phyloP scores from a whole-genome alignment of 2,113 vertebrate species.

The Pterocles burchelli region DNA sequence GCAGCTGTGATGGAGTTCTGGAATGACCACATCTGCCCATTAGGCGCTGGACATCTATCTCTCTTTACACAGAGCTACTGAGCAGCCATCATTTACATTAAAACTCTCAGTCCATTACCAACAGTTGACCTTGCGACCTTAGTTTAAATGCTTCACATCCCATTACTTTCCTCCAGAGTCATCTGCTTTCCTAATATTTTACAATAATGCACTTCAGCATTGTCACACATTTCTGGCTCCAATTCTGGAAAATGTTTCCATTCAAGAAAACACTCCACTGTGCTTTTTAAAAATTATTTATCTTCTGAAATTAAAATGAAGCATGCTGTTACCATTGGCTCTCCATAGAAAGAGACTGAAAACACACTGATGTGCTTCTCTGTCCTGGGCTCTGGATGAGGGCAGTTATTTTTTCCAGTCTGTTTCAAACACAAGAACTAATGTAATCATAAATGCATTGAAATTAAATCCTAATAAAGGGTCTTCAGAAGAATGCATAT shows the following conservation, averaged over 20 bases:
- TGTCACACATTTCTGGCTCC: conserved; percentile 24
- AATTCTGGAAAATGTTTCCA: neutral
- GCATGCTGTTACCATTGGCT: neutral
- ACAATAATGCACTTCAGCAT: conserved; percentile 10
- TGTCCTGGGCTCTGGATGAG: neutral
- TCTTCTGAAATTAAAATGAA: conserved; percentile 39
- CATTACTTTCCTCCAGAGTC: neutral
- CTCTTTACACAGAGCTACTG: neutral
- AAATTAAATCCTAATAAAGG: conserved; percentile 59
- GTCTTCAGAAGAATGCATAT: conserved; percentile 38
- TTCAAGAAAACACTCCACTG: neutral
- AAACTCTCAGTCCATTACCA: conserved; percentile 30
- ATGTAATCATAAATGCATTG: conserved; percentile 45
- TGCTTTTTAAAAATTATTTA: conserved; percentile 18
- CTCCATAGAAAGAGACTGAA: neutral
- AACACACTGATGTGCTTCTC: neutral
- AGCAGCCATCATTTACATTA: conserved; percentile 28
- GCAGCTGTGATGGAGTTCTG: neutral
- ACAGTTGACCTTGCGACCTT: neutral
- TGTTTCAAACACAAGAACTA: conserved; percentile 25
- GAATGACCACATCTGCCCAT: neutral
- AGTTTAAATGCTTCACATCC: conserved; percentile 36
- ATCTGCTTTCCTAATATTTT: conserved; percentile 20
- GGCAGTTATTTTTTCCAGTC: conserved; percentile 5
- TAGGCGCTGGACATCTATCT: conserved; percentile 15